Base-by-base conservation (phyloP, 2,888 invertebrate species). In the Stenichneumon culpator region DNA sequence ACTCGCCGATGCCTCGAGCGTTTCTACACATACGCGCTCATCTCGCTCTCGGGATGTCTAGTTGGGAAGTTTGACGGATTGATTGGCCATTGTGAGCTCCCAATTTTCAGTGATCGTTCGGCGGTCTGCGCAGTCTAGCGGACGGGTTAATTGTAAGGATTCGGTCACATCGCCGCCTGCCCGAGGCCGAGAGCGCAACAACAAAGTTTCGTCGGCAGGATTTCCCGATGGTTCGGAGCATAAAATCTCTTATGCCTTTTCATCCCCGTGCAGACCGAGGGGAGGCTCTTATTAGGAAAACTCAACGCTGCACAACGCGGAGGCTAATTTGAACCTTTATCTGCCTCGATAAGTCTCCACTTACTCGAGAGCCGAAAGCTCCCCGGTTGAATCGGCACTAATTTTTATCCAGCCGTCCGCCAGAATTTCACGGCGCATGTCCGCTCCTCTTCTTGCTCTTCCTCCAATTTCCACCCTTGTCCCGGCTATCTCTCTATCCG, bases 51-150 rank as follows among this genome's bases (percentile, higher is more conserved):
- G 28, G 57, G n/a, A 60, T 50, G 25, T 60, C 22, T 16, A 60
- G 65, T 60, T 67, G 63, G 63, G 39, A 67, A 72, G 67, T 80
- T 80, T 84, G 79, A 83, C 75, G 54, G 75, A 83, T 79, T 47
- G 44, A 69, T 36, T 65, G 19, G 65, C 57, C 63, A 63, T 52
- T 25, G 57, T 57, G 14, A 9, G 25, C 3, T 57, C 2, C 57
- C 25, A 75, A 83, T 54, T 65, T 5, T 19, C 19, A 47, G 65
- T 36, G 54, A 74, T 54, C 14, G 19, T 3, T 22, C 25, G 3
- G 22, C 19, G 11, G 11, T 11, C 25, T 57, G 3, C 1, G 19
- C 19, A 3, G 22, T 19, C 22, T 11, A 0, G 54, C 19, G 7
- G 22, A 22, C 6, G 54, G 22, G 22, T 19, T 54, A 19, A 54